phyloP scores from a whole-genome alignment of 2,888 invertebrate species.

The Agonum fuliginosum region DNA sequence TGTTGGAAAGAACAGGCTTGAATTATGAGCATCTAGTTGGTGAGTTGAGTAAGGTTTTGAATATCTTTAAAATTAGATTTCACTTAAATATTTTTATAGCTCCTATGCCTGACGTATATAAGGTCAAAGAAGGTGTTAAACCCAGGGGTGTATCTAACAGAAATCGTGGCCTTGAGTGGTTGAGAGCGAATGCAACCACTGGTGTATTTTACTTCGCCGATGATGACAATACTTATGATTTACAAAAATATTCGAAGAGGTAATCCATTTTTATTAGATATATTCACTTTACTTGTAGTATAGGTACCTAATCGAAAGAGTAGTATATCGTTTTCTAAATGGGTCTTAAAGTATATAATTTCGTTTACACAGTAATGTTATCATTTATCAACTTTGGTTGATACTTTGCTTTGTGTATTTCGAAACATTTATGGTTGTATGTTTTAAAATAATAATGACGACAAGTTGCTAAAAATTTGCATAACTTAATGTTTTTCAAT shows the following conservation, averaged over 20 bases:
- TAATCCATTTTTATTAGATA: too few species aligned
- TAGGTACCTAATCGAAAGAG: too few species aligned
- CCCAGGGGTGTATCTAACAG: slow-evolving; percentile 84
- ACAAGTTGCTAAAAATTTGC: too few species aligned
- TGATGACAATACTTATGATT: slow-evolving; percentile 88
- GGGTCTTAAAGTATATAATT: too few species aligned
- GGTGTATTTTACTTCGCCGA: slow-evolving; percentile 89
- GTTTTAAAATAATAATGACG: too few species aligned
- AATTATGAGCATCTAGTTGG: slow-evolving; percentile 80
- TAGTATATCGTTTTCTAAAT: too few species aligned
- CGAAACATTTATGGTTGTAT: too few species aligned
- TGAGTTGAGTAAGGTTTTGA: slow-evolving; percentile 66
- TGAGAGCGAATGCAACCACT: slow-evolving; percentile 78
- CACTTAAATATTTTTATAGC: slow-evolving; percentile 70
- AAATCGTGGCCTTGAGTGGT: slow-evolving; percentile 83
- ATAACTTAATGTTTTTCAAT: too few species aligned
- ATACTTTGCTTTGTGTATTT: too few species aligned
- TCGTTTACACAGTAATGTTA: too few species aligned
- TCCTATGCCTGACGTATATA: slow-evolving; percentile 80
- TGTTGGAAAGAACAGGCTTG: slow-evolving; percentile 81
- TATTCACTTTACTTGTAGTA: too few species aligned
- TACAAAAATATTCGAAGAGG: slow-evolving; percentile 84
- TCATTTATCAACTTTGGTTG: too few species aligned
- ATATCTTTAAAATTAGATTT: neutral
- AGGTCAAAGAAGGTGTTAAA: slow-evolving; percentile 76